Base-by-base conservation (phyloP, 2,797 vertebrate genomes). In the Esox masquinongy region DNA sequence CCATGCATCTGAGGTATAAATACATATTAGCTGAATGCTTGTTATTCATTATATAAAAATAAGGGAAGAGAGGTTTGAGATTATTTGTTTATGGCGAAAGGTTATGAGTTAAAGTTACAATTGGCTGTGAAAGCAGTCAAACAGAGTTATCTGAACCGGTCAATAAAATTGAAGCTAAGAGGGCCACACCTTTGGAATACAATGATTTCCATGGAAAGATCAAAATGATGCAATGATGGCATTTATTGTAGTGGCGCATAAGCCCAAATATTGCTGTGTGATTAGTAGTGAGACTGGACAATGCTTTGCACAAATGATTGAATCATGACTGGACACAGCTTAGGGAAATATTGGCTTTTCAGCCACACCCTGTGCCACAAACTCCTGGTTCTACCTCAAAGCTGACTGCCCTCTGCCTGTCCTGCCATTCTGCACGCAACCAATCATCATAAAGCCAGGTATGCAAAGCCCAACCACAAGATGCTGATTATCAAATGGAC, bases 401-500 rank as follows among this genome's bases (percentile, higher is more conserved):
- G 51, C 70, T 26, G 47, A 36, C 15, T 26, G 73, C 68, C 59
- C 56, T 70, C 39, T 31, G 3, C 50, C 16, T 3, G 26, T 17
- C 12, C 72, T 36, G 76, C 12, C 49, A 24, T 61, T 22, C 22
- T 31, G 64, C 34, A 68, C 31, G 61, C 24, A 75, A 43, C 6
- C 11, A n/a, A 1, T 2, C 49, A 75, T 53, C 73, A 76, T 70
- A 69, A 74, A 47, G 70, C 39, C 77, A 76, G 69, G 70, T 81
- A 84, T 78, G 82, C 82, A 87, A 89, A 90, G 80, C 85, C 75
- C 2, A 39, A 84, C 15, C 86, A 87, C 56, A 8, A 81, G 83
- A 74, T 50, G 74, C 47, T 68, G 72, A 81, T 83, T 39, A 71
- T 39, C 34, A 76, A 14, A 6, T 74, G 26, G 59, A 68, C 8